A percentile compares a stretch with the other conserved stretches of the same genome.
Evolutionary conservation across 1,140 invertebrate species (phyloP).

Genomic region (Tetranychus urticae): DNA sequence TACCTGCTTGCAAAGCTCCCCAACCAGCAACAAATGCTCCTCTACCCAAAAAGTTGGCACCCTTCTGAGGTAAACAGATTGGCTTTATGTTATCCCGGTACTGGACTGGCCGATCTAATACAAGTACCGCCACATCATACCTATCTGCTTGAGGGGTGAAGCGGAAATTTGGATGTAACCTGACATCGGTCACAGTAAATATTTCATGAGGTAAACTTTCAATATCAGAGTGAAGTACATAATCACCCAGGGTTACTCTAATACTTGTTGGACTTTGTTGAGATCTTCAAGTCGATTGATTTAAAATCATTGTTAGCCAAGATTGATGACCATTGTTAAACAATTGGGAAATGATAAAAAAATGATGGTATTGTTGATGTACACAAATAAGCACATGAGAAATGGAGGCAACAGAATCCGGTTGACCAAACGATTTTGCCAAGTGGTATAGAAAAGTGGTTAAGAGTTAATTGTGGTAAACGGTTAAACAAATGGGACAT

Average conservation of each 20-base stretch:
- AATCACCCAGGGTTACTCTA: constrained; percentile 72
- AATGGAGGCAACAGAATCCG: too few relatives aligned
- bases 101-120: constrained; percentile 59
- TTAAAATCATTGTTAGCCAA: neutral
- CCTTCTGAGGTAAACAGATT: constrained; percentile 71
- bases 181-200: constrained; percentile 60
- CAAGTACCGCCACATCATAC: constrained; percentile 73
- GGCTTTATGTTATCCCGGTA: constrained; percentile 74
- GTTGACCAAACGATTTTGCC: too few relatives aligned
- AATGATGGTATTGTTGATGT: too few relatives aligned
- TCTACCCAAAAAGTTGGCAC: constrained; percentile 64
- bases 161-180: constrained; percentile 80
- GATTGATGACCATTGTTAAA: neutral
- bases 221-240: constrained; percentile 71
- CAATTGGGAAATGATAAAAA: too few relatives aligned
- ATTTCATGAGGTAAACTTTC: constrained; percentile 70
- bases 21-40: constrained; percentile 78
- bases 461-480: too few relatives aligned
- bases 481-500: too few relatives aligned
- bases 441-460: too few relatives aligned
- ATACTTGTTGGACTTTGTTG: constrained; percentile 48
- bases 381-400: too few relatives aligned
- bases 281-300: constrained; percentile 28
- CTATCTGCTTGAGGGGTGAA: constrained; percentile 64
- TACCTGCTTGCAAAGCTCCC: constrained; percentile 59